A percentile compares a stretch with the other conserved stretches of the same genome.
These are phyloP conservation scores for Sylvilagus floridanus DNA, from an alignment of 2,797 vertebrate genomes.

Conservation along the genomic window DNA sequence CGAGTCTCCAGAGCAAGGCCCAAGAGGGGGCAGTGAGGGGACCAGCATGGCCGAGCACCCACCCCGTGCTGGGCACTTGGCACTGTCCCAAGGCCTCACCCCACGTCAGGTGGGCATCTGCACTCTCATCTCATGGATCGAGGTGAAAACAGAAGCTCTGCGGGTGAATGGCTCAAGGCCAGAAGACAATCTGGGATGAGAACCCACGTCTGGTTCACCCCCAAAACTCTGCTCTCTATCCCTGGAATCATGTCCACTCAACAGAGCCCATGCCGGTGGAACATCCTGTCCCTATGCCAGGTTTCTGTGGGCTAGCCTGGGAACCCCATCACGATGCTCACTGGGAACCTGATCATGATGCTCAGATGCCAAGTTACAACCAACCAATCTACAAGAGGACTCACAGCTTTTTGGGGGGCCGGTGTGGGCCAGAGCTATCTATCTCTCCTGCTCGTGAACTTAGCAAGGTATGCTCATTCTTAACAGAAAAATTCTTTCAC, in stretches of 20 bases:
- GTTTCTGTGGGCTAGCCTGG: not conserved
- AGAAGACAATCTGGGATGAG: constrained; percentile 10
- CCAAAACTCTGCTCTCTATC: not conserved
- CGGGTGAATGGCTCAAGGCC: not conserved
- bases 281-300: not conserved
- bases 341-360: not conserved
- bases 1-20: not conserved
- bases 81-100: not conserved
- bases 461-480: not conserved
- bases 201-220: not conserved
- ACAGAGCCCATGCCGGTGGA: rapidly evolving
- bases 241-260: not conserved
- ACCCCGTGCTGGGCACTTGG: not conserved
- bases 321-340: not conserved
- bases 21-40: not conserved
- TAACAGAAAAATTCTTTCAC: not conserved
- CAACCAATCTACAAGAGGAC: not conserved
- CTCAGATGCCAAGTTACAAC: not conserved
- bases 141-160: not conserved
- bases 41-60: too few relatives aligned
- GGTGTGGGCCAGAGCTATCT: not conserved
- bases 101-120: not conserved
- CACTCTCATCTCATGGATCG: not conserved
- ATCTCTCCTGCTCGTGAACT: too few relatives aligned
- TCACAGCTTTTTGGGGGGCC: not conserved